phyloP scores from a whole-genome alignment of 2,113 vertebrate genomes.

The Emydocephalus ijimae region DNA sequence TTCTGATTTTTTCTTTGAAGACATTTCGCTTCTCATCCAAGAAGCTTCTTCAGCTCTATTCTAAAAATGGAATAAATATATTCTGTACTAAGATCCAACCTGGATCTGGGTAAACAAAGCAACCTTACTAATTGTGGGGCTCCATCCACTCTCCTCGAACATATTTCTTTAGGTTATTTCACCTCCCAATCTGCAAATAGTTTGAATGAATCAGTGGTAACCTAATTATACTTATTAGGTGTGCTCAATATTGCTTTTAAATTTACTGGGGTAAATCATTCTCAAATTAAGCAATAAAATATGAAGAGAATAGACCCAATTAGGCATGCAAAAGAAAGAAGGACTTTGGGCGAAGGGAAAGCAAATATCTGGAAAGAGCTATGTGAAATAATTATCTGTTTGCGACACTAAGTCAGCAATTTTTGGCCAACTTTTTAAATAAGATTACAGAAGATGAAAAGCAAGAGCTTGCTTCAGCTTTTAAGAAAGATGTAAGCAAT shows the following conservation, averaged over 20 bases:
- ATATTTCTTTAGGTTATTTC: conserved; percentile 14
- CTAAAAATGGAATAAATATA: neutral
- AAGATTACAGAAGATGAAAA: conserved; percentile 68
- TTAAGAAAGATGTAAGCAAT: conserved; percentile 74
- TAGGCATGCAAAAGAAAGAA: conserved; percentile 42
- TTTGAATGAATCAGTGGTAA: conserved; percentile 52
- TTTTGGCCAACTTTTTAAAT: conserved; percentile 61
- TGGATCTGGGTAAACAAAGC: neutral
- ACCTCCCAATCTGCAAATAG: conserved; percentile 24
- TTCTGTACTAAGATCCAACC: neutral
- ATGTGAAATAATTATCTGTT: conserved; percentile 66
- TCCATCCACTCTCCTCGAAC: neutral
- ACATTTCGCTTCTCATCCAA: no score
- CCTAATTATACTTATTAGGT: conserved; percentile 60
- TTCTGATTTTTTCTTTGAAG: no score
- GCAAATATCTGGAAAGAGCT: conserved; percentile 29
- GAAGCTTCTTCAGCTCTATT: no score
- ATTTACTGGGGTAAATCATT: conserved; percentile 36
- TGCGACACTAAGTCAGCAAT: conserved; percentile 58
- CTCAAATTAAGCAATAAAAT: conserved; percentile 56
- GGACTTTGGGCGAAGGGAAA: neutral
- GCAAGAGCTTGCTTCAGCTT: conserved; percentile 71
- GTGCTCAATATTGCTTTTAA: conserved; percentile 34
- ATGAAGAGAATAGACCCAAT: conserved; percentile 50
- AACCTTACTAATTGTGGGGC: conserved; percentile 36